phyloP scores from a whole-genome alignment of 2,797 vertebrate species.

The Mormyrops boulengeri region DNA sequence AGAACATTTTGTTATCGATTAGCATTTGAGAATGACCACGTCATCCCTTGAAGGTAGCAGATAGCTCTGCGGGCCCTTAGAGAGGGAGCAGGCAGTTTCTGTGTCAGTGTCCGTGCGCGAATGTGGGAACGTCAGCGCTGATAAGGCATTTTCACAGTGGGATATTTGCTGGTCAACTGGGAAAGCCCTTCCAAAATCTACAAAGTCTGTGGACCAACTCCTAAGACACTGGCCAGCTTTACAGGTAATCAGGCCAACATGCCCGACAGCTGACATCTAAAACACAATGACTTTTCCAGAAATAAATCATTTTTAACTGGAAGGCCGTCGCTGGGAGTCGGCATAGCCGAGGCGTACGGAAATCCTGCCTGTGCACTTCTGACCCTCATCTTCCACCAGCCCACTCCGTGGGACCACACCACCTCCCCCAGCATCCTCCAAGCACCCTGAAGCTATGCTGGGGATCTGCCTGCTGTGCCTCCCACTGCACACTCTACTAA shows the following conservation, averaged over 20 bases:
- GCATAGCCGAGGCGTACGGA: background rate
- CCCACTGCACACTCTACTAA: background rate
- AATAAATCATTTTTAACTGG: background rate
- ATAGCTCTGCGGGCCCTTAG: background rate
- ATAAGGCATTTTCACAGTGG: background rate
- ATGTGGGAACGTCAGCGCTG: background rate
- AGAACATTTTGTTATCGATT: background rate
- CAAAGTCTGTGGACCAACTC: background rate
- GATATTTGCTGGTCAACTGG: background rate
- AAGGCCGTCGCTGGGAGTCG: background rate
- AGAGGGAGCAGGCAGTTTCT: background rate
- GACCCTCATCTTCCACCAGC: background rate
- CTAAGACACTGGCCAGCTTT: slow-evolving; percentile 13
- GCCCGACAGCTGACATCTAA: background rate
- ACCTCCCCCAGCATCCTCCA: background rate
- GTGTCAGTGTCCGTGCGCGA: background rate
- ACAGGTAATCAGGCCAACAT: background rate
- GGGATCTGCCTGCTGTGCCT: background rate
- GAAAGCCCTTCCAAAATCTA: background rate
- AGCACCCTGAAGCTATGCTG: background rate
- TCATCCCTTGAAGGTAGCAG: background rate
- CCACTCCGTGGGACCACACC: background rate
- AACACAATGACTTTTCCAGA: slow-evolving; percentile 1
- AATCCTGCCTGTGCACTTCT: slow-evolving; percentile 8
- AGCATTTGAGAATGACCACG: background rate